Percentiles rank a stretch among this genome's conserved stretches.
These are phyloP conservation scores for Echinops telfairi DNA, from an alignment of 2,113 vertebrate genomes.

Conservation along the genomic window DNA sequence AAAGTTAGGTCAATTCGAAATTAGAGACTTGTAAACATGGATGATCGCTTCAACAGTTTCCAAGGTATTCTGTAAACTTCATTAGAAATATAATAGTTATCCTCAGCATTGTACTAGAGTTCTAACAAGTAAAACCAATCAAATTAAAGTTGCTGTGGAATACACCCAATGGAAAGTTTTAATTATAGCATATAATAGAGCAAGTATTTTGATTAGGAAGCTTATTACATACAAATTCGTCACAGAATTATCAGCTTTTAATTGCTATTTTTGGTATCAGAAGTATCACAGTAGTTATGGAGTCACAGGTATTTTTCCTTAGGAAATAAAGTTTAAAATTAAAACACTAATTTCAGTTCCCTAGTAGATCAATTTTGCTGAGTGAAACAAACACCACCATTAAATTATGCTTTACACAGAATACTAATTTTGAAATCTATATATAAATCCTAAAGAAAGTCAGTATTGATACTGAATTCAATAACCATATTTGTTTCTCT, in stretches of 20 bases:
- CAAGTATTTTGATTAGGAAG: not conserved
- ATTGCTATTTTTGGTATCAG: not conserved
- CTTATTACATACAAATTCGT: slow-evolving; percentile 34
- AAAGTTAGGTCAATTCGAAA: slow-evolving; percentile 40
- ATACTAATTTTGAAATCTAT: not conserved
- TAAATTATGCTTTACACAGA: slow-evolving; percentile 30
- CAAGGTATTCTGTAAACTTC: slow-evolving; percentile 27
- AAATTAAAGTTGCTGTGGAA: slow-evolving; percentile 38
- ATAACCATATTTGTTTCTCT: not conserved
- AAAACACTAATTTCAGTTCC: slow-evolving; percentile 51
- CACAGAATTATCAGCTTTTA: slow-evolving; percentile 37
- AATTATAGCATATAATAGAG: not conserved
- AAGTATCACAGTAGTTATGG: not conserved
- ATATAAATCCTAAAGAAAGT: slow-evolving; percentile 26
- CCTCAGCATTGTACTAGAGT: slow-evolving; percentile 1
- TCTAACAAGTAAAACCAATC: slow-evolving; percentile 27
- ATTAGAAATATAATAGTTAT: slow-evolving; percentile 31
- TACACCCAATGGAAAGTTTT: not conserved
- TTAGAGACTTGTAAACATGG: not conserved
- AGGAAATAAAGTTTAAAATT: slow-evolving; percentile 43
- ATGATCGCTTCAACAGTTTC: not conserved
- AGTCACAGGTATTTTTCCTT: slow-evolving; percentile 22
- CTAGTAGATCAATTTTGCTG: not conserved
- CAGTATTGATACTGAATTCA: not conserved
- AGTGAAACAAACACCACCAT: slow-evolving; percentile 1